Evolutionary conservation across 2,797 vertebrate species (phyloP).

Genomic region (Pseudomugil gertrudae): DNA sequence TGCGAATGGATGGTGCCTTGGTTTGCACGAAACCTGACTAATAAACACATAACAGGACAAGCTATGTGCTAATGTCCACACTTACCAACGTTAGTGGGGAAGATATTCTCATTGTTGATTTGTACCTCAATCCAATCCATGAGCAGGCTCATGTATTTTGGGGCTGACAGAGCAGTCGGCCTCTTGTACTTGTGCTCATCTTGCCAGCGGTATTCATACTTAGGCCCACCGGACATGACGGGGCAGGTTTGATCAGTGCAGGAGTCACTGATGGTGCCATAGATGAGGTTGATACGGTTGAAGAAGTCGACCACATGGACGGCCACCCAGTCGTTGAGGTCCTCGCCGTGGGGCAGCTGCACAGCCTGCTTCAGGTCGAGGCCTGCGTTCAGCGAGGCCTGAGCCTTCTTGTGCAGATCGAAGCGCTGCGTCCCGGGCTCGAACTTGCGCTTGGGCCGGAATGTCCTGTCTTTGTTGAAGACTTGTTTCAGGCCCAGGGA

Average conservation of each 20-base stretch:
- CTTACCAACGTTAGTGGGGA: slow-evolving; percentile 94
- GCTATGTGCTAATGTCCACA: slow-evolving; percentile 11
- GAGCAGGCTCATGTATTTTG: slow-evolving; percentile 94
- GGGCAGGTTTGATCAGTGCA: slow-evolving; percentile 94
- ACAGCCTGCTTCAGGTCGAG: slow-evolving; percentile 93
- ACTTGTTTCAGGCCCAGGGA: slow-evolving; percentile 92
- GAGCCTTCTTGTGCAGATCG: slow-evolving; percentile 95
- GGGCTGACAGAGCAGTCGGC: slow-evolving; percentile 90
- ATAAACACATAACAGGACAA: background rate
- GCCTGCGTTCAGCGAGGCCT: slow-evolving; percentile 92
- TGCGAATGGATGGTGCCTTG: slow-evolving; percentile 1
- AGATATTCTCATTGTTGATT: slow-evolving; percentile 95
- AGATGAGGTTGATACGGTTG: slow-evolving; percentile 97
- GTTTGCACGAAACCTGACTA: background rate
- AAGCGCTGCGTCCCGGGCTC: slow-evolving; percentile 96
- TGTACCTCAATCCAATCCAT: slow-evolving; percentile 98
- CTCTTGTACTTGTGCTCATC: slow-evolving; percentile 91
- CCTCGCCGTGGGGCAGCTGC: slow-evolving; percentile 90
- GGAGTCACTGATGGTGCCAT: slow-evolving; percentile 93
- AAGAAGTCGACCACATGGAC: slow-evolving; percentile 98
- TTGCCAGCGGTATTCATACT: slow-evolving; percentile 97
- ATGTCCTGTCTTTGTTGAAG: slow-evolving; percentile 97
- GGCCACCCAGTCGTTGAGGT: slow-evolving; percentile 94
- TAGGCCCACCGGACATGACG: slow-evolving; percentile 92
- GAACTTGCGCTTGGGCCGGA: slow-evolving; percentile 97